These are phyloP conservation scores for Thamnophis sirtalis DNA, from an alignment of 2,113 vertebrate genomes.

Conservation along the genomic window DNA sequence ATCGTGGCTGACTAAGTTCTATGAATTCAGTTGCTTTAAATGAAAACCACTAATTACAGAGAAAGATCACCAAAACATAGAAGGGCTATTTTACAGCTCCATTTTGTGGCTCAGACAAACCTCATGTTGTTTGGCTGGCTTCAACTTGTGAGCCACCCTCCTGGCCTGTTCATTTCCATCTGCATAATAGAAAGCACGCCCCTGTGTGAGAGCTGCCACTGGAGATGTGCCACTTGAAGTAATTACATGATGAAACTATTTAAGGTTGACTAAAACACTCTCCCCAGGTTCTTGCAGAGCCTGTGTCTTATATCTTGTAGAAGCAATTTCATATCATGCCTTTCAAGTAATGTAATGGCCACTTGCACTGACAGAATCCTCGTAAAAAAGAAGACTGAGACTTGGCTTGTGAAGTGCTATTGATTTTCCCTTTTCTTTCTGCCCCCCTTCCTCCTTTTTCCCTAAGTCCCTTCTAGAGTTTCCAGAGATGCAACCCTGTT, in stretches of 20 bases:
- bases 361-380: conserved; percentile 81
- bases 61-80: not conserved
- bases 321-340: conserved; percentile 81
- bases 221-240: conserved; percentile 78
- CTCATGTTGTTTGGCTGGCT: conserved; percentile 65
- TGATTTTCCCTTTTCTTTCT: conserved; percentile 68
- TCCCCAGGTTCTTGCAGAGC: conserved; percentile 78
- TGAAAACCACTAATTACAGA: not conserved
- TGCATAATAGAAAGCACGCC: conserved; percentile 53
- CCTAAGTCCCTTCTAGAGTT: conserved; percentile 72
- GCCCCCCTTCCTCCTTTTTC: not conserved
- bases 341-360: conserved; percentile 84
- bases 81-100: conserved; percentile 19
- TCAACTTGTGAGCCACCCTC: conserved; percentile 50
- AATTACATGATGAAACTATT: conserved; percentile 81
- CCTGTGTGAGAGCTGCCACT: conserved; percentile 63
- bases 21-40: not conserved
- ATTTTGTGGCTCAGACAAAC: conserved; percentile 64
- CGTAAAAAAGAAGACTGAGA: conserved; percentile 76
- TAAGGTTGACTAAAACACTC: conserved; percentile 82
- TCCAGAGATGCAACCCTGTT: conserved; percentile 77
- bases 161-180: conserved; percentile 41
- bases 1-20: not conserved
- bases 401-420: conserved; percentile 80
- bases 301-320: conserved; percentile 81